Evolutionary conservation across 2,888 invertebrate genomes (phyloP), one percentile per base, ranked within the genome.

Genomic region (Acanthosepion pharaonis): DNA sequence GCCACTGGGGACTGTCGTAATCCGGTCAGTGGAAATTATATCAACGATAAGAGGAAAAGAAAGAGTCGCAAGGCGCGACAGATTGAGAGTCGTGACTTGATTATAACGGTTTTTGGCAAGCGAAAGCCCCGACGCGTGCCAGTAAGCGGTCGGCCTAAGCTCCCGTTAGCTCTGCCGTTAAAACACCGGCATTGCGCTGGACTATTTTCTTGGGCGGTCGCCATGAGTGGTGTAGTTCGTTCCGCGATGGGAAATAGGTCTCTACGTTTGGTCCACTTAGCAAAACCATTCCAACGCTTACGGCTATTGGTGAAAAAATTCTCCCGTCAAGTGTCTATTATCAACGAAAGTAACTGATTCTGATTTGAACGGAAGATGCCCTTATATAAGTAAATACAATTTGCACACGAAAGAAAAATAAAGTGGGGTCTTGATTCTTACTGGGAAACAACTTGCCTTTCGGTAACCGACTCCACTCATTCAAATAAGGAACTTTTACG

Each of bases 1-100:
- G 78, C 78, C 78, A 78, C n/a, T 78, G 78, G 78, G 78, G 78
- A 78, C 78, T n/a, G 78, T 78, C 78, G 78, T 78, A 78, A 78
- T 78, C 78, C 78, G n/a, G 78, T 78, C 78, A n/a, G 78, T 78
- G n/a, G 78, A 78, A 78, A 78, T 78, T 78, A 78, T 78, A 78
- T 78, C 78, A 78, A n/a, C n/a, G 78, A 78, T 78, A 78, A 78
- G 78, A 78, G 23, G 78, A 78, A 78, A 78, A n/a, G 78, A 78
- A 78, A 78, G n/a, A 78, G 78, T 78, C 78, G 78, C n/a, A 9
- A 78, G 78, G 78, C 78, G 78, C 78, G 78, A 78, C 78, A 78
- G n/a, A 78, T 78, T n/a, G 78, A 78, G 78, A 78, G 78, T 78
- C 78, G 78, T 78, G 78, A 78, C 78, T 78, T 78, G 78, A 78